Base-by-base conservation (phyloP, 2,113 vertebrate genomes). In the Daubentonia madagascariensis region DNA sequence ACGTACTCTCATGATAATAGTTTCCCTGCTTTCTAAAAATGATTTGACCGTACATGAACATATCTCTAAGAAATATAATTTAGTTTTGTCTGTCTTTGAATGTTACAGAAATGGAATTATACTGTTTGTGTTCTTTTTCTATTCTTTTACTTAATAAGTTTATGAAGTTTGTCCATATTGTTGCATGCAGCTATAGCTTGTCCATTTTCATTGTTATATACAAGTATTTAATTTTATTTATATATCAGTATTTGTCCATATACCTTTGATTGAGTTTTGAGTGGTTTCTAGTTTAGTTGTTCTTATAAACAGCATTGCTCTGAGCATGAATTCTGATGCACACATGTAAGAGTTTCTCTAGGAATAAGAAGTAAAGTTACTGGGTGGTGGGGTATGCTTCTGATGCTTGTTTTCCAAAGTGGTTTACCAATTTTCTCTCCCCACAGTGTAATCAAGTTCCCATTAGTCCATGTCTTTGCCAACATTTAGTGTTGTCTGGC, bases 51-150 rank as follows among this genome's bases (percentile, higher is more conserved):
- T 61, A 61, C 30, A 32, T 45, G 8, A 89, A 43, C 20, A 72
- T 85, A 61, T 72, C 22, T 83, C n/a, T 89, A 88, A 92, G 92
- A 79, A 94, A 52, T 88, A 45, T 30, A 83, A 52, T 91, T 63
- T 81, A 91, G 37, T 94, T 86, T 73, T 72, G n/a, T 65, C 30
- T 89, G 30, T 73, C 80, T 91, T 86, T 86, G 22, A 91, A 75
- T 91, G 28, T 86, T 81, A n/a, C 65, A 35, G 81, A 50, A 90
- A 81, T 63, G 54, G 63, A 86, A 67, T 37, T 8, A 67, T 54
- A 22, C 8, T 52, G 20, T 73, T 83, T 61, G 1, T 12, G 40
- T 63, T 80, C 48, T 52, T 94, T 90, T 73, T 76, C 35, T 8
- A 67, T 65, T 78, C 85, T 70, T 92, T 84, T 63, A 11, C 48